Percentiles rank a stretch among this genome's conserved stretches.
Evolutionary conservation across 2,113 vertebrate genomes (phyloP).

Genomic region (Tenebrosternarchus preto): DNA sequence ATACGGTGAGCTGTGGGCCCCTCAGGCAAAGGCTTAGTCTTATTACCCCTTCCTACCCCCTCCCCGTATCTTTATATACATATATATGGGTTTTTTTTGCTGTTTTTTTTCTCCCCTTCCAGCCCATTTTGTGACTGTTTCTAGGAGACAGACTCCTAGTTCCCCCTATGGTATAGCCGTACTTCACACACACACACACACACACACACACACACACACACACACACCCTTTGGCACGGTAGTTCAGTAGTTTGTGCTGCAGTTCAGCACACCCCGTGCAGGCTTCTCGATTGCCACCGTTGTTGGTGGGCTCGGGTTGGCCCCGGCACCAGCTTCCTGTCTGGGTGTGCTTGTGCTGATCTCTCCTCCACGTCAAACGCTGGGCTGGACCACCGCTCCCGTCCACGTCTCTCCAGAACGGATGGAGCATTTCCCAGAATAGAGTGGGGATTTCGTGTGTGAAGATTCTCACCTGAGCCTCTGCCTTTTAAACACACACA

Average conservation of each 20-base stretch:
- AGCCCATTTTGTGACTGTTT: too few species aligned
- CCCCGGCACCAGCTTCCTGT: too few species aligned
- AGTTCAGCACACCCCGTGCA: too few species aligned
- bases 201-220: too few species aligned
- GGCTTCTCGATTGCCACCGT: constrained; percentile 18
- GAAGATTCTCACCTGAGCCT: constrained; percentile 47
- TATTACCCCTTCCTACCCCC: background rate
- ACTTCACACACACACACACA: background rate
- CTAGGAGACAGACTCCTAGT: too few species aligned
- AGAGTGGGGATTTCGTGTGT: constrained; percentile 38
- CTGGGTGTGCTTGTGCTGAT: too few species aligned
- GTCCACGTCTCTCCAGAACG: constrained; percentile 18
- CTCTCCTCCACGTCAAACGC: constrained; percentile 48
- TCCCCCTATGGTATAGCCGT: constrained; percentile 7
- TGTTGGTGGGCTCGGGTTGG: constrained; percentile 28
- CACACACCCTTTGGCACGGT: too few species aligned
- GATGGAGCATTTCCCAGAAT: constrained; percentile 41
- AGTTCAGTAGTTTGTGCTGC: too few species aligned
- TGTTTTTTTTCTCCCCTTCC: background rate
- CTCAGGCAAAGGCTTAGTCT: background rate
- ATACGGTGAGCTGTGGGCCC: background rate
- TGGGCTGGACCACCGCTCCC: background rate
- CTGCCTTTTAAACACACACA: constrained; percentile 35
- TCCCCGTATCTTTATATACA: background rate
- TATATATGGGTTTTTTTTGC: background rate